Evolutionary conservation across 64 coral and sea anemone species (phyloP), one percentile per base, ranked within the genome.

Genomic region (Pachyseris speciosa): DNA sequence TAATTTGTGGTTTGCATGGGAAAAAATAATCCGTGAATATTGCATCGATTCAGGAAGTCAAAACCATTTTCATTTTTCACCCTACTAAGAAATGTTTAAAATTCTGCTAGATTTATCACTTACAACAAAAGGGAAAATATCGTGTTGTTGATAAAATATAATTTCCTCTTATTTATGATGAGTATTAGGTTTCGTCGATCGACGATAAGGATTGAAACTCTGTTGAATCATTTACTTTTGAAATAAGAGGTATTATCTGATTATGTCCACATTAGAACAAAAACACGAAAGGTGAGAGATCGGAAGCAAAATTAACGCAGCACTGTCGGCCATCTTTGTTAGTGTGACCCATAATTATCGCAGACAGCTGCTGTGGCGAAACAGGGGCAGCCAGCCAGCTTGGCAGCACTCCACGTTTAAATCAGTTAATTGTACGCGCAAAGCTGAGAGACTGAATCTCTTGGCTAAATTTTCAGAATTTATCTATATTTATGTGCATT

Each of bases 1-100:
- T 79, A 79, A 79, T 79, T 79, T 79, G 75, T 52, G 75, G 75
- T 29, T 57, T 79, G 48, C 8, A n/a, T 15, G 22, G 29, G 13
- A 34, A 55, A 58, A 37, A 2, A 9, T 11, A 33, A 68, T 32
- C 4, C 60, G 15, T 16, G 27, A 0, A 64, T 27, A 55, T 58
- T 32, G 25, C n/a, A n/a, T n/a, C n/a, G n/a, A n/a, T 79, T 32
- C 27, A 52, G 26, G 8, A 73, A 76, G 45, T 50, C 73, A 2
- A 76, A 51, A 24, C 16, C 22, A 75, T 15, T 30, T 75, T 27
- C 17, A 76, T 76, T 31, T 76, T 50, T 29, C 43, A 47, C 25
- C 22, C 11, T 11, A 28, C 25, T 20, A 64, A 64, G 59, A 10
- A 64, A 28, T 5, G 9, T 27, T 55, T 15, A 64, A 64, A 64